Conservation (phyloP, 2,113 vertebrate genomes). For the Mormoops blainvillei region DNA sequence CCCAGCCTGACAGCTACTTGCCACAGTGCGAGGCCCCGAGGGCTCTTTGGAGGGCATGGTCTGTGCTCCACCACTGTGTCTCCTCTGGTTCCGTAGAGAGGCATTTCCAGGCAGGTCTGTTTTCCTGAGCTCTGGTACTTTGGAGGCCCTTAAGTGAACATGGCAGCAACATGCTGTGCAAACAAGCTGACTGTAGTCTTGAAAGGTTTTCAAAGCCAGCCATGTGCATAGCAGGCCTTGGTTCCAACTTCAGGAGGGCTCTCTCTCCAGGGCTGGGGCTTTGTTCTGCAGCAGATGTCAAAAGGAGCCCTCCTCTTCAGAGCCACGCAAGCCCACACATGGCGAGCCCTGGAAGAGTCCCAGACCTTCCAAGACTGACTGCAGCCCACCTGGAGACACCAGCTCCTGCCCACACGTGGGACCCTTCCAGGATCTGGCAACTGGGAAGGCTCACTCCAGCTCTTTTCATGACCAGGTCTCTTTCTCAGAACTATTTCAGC, state of each 20-base stretch:
- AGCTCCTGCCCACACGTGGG: accelerated
- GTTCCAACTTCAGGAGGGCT: neutral
- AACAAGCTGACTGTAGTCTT: neutral
- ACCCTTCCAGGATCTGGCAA: neutral
- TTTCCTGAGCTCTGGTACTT: neutral
- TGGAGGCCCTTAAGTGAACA: neutral
- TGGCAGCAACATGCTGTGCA: neutral
- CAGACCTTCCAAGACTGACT: neutral
- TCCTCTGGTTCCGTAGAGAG: neutral
- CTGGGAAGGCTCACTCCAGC: neutral
- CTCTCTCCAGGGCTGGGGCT: neutral
- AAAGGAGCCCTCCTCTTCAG: neutral
- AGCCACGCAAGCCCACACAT: neutral
- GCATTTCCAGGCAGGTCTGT: neutral
- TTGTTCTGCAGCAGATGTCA: neutral
- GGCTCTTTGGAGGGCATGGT: neutral
- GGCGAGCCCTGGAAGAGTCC: neutral
- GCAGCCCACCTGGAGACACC: neutral
- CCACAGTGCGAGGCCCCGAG: neutral
- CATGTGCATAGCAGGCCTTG: neutral
- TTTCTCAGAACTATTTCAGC: neutral
- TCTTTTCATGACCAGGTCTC: neutral
- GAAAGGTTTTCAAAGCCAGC: slow-evolving; percentile 24
- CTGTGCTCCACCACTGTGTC: neutral
- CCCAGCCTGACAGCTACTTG: neutral